These are phyloP conservation scores for Athalia cordata DNA, from an alignment of 2,888 invertebrate species.

Conservation along the genomic window DNA sequence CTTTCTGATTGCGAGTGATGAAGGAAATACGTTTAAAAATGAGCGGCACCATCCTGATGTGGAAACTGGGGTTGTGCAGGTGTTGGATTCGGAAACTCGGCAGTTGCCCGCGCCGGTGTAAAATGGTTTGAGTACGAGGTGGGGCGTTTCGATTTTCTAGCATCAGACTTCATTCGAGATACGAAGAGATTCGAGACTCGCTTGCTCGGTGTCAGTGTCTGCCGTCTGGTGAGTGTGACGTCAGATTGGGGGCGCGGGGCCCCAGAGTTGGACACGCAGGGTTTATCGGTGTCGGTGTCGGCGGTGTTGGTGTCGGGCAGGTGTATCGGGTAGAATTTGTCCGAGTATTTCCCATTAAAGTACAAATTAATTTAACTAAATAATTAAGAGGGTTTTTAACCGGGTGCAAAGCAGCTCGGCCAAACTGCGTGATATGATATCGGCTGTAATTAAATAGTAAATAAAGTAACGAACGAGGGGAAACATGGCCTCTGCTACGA, in stretches of 20 bases:
- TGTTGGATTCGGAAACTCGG: conserved; percentile 25
- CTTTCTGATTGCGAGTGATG: too few species aligned
- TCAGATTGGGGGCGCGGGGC: conserved; percentile 43
- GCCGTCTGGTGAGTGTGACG: conserved; percentile 37
- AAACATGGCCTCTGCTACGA: conserved; percentile 63
- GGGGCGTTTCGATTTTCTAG: conserved; percentile 40
- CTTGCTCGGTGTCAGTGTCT: conserved; percentile 26
- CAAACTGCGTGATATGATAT: conserved; percentile 24
- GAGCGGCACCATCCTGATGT: too few species aligned
- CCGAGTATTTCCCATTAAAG: conserved; percentile 24
- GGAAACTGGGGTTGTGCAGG: too few species aligned
- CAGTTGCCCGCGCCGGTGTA: conserved; percentile 19
- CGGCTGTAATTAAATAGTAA: conserved; percentile 17
- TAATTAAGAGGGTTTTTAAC: not conserved
- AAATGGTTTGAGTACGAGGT: not conserved
- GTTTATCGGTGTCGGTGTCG: conserved; percentile 40
- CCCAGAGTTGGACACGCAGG: conserved; percentile 34
- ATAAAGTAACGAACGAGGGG: conserved; percentile 9
- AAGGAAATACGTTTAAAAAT: too few species aligned
- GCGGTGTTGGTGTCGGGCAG: conserved; percentile 36
- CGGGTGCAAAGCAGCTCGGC: conserved; percentile 7
- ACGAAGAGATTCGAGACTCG: conserved; percentile 30
- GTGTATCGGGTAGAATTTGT: conserved; percentile 19
- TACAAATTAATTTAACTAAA: conserved; percentile 28
- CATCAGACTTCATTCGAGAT: conserved; percentile 38